These are phyloP conservation scores for Octodon degus DNA, from an alignment of 2,113 vertebrate genomes.

Conservation along the genomic window DNA sequence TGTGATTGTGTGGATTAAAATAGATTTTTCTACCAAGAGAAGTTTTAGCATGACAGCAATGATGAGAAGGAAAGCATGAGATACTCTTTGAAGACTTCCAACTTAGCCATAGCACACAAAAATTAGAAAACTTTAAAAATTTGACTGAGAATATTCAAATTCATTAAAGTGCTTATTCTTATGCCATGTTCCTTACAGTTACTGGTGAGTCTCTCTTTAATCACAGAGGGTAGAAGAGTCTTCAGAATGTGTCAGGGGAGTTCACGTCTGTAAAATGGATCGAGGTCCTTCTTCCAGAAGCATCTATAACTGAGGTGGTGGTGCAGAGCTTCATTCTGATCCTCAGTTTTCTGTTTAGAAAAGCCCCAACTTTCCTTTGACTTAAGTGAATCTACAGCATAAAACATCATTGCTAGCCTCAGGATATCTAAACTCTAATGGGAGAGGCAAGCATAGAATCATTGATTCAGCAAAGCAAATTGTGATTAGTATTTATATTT, in stretches of 20 bases:
- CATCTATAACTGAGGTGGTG: fast-evolving
- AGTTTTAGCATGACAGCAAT: background rate
- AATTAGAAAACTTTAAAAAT: background rate
- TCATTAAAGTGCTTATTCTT: background rate
- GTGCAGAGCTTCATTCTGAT: background rate
- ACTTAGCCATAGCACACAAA: background rate
- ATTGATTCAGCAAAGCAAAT: background rate
- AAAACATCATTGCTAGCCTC: background rate
- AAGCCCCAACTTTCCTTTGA: background rate
- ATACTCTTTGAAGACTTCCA: background rate
- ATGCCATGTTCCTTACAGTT: background rate
- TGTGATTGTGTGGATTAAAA: background rate
- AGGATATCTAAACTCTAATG: background rate
- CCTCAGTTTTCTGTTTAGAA: background rate
- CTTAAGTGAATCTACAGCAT: background rate
- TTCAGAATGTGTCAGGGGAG: background rate
- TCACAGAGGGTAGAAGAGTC: background rate
- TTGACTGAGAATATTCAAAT: background rate
- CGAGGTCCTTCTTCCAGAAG: background rate
- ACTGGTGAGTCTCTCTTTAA: background rate
- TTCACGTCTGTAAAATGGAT: background rate
- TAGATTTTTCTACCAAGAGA: background rate
- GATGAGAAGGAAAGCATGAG: background rate
- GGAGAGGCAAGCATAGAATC: background rate
- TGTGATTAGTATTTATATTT: background rate